Evolutionary conservation across 2,113 vertebrate species (phyloP).

Genomic region (Lampris megalopsis): DNA sequence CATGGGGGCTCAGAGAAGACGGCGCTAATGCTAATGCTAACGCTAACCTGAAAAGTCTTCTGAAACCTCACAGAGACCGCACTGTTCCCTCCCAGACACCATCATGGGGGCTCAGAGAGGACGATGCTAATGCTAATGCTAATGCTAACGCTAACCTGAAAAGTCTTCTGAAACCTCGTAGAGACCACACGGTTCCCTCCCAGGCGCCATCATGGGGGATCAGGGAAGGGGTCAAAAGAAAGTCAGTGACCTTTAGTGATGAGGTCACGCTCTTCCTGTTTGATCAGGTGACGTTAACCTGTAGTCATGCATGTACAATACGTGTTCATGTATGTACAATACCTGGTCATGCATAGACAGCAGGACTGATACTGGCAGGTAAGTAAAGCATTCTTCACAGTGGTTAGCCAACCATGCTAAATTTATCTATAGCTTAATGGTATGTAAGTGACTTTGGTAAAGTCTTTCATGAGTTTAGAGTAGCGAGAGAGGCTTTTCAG

Average conservation of each 20-base stretch:
- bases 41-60: neutral
- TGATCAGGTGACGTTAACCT: constrained; percentile 87
- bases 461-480: no score
- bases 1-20: constrained; percentile 40
- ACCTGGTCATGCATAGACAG: no score
- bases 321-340: no score
- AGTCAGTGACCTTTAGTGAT: constrained; percentile 89
- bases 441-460: no score
- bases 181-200: neutral
- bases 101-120: constrained; percentile 52
- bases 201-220: constrained; percentile 52
- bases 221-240: constrained; percentile 74
- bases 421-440: no score
- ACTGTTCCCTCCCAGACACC: neutral
- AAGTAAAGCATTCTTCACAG: no score
- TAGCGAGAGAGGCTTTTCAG: neutral
- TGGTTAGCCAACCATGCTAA: neutral
- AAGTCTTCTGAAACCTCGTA: constrained; percentile 22
- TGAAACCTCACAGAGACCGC: constrained; percentile 17
- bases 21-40: neutral
- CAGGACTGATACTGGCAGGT: no score
- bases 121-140: neutral
- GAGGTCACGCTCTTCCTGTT: constrained; percentile 92
- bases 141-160: neutral
- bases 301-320: neutral